Evolutionary conservation across 2,797 vertebrate genomes (phyloP).

Genomic region (Telmatherina bonti): DNA sequence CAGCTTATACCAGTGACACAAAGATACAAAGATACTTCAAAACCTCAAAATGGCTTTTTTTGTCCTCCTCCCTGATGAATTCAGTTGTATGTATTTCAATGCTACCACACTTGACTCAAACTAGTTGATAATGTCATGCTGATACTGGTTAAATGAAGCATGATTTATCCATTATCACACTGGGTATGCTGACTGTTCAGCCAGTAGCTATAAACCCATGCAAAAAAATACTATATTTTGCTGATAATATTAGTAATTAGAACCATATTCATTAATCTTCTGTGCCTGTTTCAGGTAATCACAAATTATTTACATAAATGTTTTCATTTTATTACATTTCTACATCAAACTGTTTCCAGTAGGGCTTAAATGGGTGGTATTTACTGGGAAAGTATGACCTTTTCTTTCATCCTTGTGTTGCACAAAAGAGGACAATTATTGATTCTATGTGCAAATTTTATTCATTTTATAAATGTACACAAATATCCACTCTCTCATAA

Average conservation of each 20-base stretch:
- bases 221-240: background rate
- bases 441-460: background rate
- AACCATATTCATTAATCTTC: background rate
- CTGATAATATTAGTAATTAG: background rate
- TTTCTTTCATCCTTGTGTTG: background rate
- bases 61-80: background rate
- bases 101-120: background rate
- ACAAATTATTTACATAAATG: background rate
- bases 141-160: slow-evolving; percentile 14
- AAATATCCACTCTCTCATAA: background rate
- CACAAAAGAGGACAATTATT: background rate
- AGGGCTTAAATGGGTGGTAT: background rate
- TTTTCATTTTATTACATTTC: background rate
- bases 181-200: background rate
- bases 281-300: background rate
- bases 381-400: background rate
- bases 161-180: background rate
- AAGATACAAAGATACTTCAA: background rate
- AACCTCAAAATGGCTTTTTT: background rate
- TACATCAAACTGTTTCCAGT: slow-evolving; percentile 1
- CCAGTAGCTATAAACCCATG: background rate
- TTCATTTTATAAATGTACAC: background rate
- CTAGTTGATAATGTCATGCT: background rate
- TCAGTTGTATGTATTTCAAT: background rate
- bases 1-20: background rate